Conservation (phyloP, 2,888 invertebrate genomes). For the Yponomeuta cagnagella region DNA sequence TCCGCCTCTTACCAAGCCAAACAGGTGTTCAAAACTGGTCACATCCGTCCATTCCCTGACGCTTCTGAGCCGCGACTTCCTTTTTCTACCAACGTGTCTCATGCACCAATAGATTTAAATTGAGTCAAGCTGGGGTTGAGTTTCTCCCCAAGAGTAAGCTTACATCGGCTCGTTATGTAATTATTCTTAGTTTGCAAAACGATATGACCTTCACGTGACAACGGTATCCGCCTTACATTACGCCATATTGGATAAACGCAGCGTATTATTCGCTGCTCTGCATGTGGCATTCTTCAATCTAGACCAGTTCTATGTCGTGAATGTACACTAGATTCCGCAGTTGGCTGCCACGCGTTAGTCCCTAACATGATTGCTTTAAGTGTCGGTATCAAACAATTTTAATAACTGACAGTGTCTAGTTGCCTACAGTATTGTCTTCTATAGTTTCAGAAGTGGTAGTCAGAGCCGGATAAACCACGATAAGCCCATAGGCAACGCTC, state of each 20-base stretch:
- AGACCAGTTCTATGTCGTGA: neutral
- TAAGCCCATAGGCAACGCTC: too few relatives aligned
- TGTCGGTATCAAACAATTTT: too few relatives aligned
- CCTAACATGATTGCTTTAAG: too few relatives aligned
- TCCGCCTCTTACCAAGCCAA: too few relatives aligned
- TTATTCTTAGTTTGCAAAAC: neutral
- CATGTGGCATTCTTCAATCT: neutral
- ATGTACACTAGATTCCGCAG: neutral
- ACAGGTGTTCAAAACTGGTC: too few relatives aligned
- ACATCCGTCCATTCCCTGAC: too few relatives aligned
- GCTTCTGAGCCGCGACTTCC: too few relatives aligned
- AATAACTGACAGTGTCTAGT: too few relatives aligned
- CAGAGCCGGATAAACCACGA: too few relatives aligned
- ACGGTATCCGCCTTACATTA: neutral
- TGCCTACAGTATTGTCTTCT: too few relatives aligned
- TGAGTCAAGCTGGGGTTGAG: neutral
- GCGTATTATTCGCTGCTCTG: neutral
- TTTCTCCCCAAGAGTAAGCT: neutral
- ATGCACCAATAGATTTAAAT: neutral
- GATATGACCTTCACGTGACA: neutral
- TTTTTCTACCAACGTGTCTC: neutral
- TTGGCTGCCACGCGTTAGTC: neutral
- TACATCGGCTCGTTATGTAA: neutral
- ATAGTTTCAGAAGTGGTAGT: too few relatives aligned
- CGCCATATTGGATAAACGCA: constrained; percentile 1